Conservation (phyloP, 1,140 invertebrate species). For the Ditylenchus dipsaci region DNA sequence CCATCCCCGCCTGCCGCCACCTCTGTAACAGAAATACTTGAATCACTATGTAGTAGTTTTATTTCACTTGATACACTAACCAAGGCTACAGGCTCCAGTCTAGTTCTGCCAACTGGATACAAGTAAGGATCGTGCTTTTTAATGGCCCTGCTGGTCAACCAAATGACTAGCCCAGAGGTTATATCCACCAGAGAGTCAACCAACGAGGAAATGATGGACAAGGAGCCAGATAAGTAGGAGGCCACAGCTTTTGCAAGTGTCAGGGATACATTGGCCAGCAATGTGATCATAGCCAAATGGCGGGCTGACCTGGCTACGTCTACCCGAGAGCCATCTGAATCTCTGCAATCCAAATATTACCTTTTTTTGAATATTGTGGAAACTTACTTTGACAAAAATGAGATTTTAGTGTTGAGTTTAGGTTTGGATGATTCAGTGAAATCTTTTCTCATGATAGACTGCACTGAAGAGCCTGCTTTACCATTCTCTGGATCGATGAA, state of each 20-base stretch:
- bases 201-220: slow-evolving; percentile 61
- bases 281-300: slow-evolving; percentile 44
- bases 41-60: no score
- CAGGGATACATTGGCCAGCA: slow-evolving; percentile 52
- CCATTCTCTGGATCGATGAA: no score
- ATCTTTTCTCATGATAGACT: no score
- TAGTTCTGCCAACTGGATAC: slow-evolving; percentile 61
- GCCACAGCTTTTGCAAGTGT: slow-evolving; percentile 59
- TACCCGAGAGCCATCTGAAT: not conserved
- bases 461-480: no score
- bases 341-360: not conserved
- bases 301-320: slow-evolving; percentile 20
- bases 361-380: no score
- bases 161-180: slow-evolving; percentile 60
- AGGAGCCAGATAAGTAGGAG: slow-evolving; percentile 60
- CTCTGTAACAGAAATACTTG: no score
- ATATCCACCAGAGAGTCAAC: slow-evolving; percentile 62
- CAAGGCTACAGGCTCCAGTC: slow-evolving; percentile 61
- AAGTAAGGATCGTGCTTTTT: slow-evolving; percentile 59
- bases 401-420: no score
- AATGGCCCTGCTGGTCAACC: slow-evolving; percentile 60
- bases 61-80: slow-evolving; percentile 56
- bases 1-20: no score
- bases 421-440: no score
- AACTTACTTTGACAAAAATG: no score